Conservation (phyloP, 2,888 invertebrate genomes). For the Meloe dianella region DNA sequence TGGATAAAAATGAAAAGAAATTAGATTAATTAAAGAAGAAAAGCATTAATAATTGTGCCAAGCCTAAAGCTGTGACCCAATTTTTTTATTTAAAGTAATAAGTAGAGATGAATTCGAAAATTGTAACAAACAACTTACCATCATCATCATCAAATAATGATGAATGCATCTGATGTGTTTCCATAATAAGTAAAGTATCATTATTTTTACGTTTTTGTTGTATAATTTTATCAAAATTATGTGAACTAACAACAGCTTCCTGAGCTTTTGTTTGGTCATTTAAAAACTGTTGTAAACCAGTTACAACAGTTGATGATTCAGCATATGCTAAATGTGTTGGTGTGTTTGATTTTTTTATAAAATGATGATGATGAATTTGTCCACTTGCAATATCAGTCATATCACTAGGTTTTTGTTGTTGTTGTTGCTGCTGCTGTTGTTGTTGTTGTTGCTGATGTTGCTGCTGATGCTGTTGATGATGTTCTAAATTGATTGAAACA, state of each 20-base stretch:
- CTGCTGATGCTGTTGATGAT: conserved; percentile 36
- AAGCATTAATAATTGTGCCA: conserved; percentile 13
- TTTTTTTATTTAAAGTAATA: background rate
- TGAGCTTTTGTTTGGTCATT: conserved; percentile 52
- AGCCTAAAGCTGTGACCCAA: conserved; percentile 12
- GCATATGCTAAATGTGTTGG: conserved; percentile 54
- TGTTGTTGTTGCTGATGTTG: conserved; percentile 39
- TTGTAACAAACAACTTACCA: conserved; percentile 36
- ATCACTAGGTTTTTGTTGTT: conserved; percentile 47
- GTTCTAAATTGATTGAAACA: conserved; percentile 28
- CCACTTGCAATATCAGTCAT: conserved; percentile 50
- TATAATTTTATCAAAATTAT: conserved; percentile 54
- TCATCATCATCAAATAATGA: conserved; percentile 56
- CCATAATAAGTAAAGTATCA: conserved; percentile 57
- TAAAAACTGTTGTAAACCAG: conserved; percentile 51
- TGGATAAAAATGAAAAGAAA: background rate
- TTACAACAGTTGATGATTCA: conserved; percentile 55
- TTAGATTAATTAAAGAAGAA: no score
- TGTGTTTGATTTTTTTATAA: conserved; percentile 49
- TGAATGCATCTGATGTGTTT: conserved; percentile 54
- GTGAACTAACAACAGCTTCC: conserved; percentile 53
- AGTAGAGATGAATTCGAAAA: background rate
- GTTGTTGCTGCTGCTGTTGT: conserved; percentile 44
- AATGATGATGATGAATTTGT: conserved; percentile 40
- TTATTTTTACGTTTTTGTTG: conserved; percentile 51